These are phyloP conservation scores for Cryptomyrus ogoouensis DNA, from an alignment of 2,113 vertebrate genomes.

Conservation along the genomic window DNA sequence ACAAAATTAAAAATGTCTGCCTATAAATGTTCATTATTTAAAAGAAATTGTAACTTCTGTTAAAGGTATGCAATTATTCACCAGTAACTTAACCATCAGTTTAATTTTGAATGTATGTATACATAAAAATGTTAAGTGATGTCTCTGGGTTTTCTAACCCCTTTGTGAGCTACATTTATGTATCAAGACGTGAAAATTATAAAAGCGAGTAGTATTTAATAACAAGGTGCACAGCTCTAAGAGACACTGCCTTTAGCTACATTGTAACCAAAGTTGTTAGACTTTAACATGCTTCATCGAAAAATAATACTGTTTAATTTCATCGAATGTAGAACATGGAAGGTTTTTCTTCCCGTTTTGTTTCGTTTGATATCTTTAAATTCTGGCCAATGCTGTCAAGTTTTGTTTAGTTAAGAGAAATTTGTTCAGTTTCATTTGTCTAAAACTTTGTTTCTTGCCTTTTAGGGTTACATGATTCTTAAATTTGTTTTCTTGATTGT, in stretches of 20 bases:
- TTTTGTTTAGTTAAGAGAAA: conserved; percentile 2
- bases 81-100: background rate
- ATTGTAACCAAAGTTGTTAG: conserved; percentile 17
- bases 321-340: background rate
- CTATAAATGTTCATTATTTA: conserved; percentile 8
- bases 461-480: conserved; percentile 9
- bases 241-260: conserved; percentile 17
- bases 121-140: background rate
- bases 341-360: background rate
- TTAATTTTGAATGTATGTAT: background rate
- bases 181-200: background rate
- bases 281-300: background rate
- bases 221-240: conserved; percentile 7
- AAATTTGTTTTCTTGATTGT: conserved; percentile 31
- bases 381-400: conserved; percentile 18
- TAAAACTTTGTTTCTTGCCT: conserved; percentile 7
- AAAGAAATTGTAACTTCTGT: background rate
- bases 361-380: conserved; percentile 2
- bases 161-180: background rate
- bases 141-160: background rate
- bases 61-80: background rate
- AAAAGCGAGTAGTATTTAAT: background rate
- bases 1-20: background rate
- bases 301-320: conserved; percentile 6
- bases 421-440: conserved; percentile 23